Evolutionary conservation across 2,113 vertebrate species (phyloP), one percentile per base, ranked within the genome.

Genomic region (Ochotona princeps): DNA sequence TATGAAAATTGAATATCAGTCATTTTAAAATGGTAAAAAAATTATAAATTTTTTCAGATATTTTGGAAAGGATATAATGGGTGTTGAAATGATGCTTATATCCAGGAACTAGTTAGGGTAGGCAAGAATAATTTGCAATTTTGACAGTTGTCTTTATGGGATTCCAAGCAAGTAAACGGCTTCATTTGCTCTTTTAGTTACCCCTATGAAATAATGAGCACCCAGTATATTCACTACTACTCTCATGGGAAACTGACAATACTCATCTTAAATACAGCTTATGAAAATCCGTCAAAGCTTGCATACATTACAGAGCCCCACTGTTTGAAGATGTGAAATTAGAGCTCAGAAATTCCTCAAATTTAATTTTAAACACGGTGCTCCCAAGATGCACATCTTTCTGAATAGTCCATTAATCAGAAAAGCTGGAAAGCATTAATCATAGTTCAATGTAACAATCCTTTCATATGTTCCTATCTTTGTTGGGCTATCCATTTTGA

Each of bases 301-400:
- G 84, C 82, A 92, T 96, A 96, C 95, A 96, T 96, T 96, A 94
- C 49, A 94, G 25, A 95, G 30, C 38, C 38, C 69, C 63, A 72
- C n/a, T 66, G 38, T 96, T 96, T 94, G 69, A 92, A 96, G 90
- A 93, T 73, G 88, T 81, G 75, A 92, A 96, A 96, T 96, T 96
- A 95, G 87, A 97, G 95, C 85, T 95, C 70, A 92, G 90, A 70
- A 94, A 96, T 96, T 96, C 82, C 82, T 96, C 6, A 7, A 74
- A 91, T 96, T 96, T 96, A 94, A 94, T 97, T 96, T 96, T 95
- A 95, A 96, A 97, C 91, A 91, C 89, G 94, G 2, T 96, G 92
- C 72, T 96, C 89, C 83, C 92, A 6, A 97, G 92, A 96, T 94
- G 83, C 79, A 91, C 93, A 96, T 93, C 79, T 97, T 95, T 83